Conservation (phyloP, 2,888 invertebrate species). For the Pristionchus fissidentatus region DNA sequence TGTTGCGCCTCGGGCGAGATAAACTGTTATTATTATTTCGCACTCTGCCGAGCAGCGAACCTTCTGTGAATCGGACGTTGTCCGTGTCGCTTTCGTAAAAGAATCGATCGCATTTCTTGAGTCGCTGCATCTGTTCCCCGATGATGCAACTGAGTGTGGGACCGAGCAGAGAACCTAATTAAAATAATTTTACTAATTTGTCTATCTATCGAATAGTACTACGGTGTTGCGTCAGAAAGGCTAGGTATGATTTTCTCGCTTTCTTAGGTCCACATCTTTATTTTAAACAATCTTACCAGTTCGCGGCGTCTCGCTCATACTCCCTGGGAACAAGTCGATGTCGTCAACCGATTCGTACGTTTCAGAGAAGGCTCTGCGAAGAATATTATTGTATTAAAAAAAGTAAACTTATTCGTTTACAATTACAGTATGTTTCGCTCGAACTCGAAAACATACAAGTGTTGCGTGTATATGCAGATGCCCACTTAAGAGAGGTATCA, state of each 20-base stretch:
- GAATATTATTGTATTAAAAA: slow-evolving; percentile 47
- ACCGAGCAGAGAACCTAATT: slow-evolving; percentile 86
- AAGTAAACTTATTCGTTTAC: no score
- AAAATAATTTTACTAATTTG: not conserved
- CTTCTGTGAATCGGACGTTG: slow-evolving; percentile 72
- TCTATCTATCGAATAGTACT: not conserved
- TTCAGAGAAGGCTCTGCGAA: slow-evolving; percentile 61
- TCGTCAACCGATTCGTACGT: slow-evolving; percentile 86
- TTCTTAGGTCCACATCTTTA: not conserved
- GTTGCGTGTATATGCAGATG: no score
- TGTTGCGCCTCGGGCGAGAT: no score
- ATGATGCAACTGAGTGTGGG: slow-evolving; percentile 95
- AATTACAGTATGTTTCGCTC: no score
- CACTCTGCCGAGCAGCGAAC: slow-evolving; percentile 49
- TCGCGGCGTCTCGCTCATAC: slow-evolving; percentile 86
- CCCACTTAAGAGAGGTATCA: no score
- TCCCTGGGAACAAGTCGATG: slow-evolving; percentile 93
- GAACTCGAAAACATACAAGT: no score
- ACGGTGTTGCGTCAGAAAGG: not conserved
- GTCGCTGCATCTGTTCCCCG: slow-evolving; percentile 83
- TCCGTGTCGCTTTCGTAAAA: slow-evolving; percentile 83
- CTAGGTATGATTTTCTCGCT: not conserved
- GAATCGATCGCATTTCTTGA: slow-evolving; percentile 89
- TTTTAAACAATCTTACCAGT: slow-evolving; percentile 75
- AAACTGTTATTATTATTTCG: not conserved